A percentile compares a stretch with the other conserved stretches of the same genome.
Conservation (phyloP, 1,140 invertebrate genomes). For the Polypedilum pembai region DNA sequence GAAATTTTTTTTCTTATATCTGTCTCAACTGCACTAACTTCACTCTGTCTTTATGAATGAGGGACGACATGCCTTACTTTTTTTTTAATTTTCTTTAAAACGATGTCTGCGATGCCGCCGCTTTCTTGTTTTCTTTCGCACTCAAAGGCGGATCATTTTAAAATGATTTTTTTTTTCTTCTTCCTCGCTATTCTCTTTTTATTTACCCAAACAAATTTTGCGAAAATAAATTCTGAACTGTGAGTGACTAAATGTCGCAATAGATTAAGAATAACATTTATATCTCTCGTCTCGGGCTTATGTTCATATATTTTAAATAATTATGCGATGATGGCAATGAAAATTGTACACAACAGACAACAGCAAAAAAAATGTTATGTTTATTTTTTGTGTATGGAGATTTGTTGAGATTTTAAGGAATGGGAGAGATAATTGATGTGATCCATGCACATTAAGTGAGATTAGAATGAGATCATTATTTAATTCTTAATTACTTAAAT, state of each 20-base stretch:
- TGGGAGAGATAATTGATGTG: conserved; percentile 2
- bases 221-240: neutral
- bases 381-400: neutral
- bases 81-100: conserved; percentile 20
- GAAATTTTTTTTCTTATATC: neutral
- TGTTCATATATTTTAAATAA: too few relatives aligned
- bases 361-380: neutral
- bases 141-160: conserved; percentile 2
- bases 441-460: conserved; percentile 11
- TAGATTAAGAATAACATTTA: neutral
- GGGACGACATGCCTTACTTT: neutral
- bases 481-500: conserved; percentile 13
- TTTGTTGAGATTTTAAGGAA: conserved; percentile 4
- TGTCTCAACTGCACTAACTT: neutral
- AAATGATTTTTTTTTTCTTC: neutral
- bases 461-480: conserved; percentile 9
- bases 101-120: neutral
- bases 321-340: too few relatives aligned
- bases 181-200: neutral
- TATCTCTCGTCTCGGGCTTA: too few relatives aligned
- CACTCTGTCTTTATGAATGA: neutral
- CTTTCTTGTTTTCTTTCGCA: neutral
- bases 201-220: neutral
- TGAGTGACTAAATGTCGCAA: neutral
- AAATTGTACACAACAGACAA: neutral